A percentile compares a stretch with the other conserved stretches of the same genome.
Evolutionary conservation across 2,113 vertebrate genomes (phyloP).

Genomic region (Cervus canadensis): DNA sequence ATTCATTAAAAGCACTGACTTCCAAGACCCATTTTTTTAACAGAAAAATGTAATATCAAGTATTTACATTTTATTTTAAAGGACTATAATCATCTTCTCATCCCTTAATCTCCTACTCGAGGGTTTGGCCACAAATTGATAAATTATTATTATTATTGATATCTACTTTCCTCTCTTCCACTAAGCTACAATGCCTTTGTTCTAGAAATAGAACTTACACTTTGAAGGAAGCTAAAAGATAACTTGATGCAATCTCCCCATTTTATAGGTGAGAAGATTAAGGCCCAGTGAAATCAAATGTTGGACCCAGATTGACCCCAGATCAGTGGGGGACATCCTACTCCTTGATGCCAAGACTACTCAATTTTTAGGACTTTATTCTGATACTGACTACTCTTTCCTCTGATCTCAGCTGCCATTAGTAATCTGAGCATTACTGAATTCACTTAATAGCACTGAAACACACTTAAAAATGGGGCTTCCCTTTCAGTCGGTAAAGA

Average conservation of each 20-base stretch:
- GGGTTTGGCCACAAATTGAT: background rate
- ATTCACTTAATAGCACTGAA: background rate
- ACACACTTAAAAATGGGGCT: background rate
- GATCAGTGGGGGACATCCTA: rapidly evolving
- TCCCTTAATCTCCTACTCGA: background rate
- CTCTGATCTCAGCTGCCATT: background rate
- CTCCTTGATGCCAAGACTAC: rapidly evolving
- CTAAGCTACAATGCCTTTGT: background rate
- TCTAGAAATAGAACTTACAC: background rate
- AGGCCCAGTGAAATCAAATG: background rate
- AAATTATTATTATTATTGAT: background rate
- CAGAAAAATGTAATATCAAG: background rate
- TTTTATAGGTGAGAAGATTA: background rate
- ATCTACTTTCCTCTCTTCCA: background rate
- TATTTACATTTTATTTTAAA: background rate
- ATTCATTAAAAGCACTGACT: background rate
- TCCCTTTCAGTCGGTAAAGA: background rate
- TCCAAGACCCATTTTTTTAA: background rate
- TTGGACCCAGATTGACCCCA: rapidly evolving
- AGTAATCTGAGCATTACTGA: background rate
- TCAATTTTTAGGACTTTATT: background rate
- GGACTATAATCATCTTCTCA: background rate
- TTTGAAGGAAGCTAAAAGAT: background rate
- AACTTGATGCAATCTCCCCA: background rate
- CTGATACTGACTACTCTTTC: background rate